Base-by-base conservation (phyloP, 2,113 vertebrate genomes). In the Hippocampus comes region DNA sequence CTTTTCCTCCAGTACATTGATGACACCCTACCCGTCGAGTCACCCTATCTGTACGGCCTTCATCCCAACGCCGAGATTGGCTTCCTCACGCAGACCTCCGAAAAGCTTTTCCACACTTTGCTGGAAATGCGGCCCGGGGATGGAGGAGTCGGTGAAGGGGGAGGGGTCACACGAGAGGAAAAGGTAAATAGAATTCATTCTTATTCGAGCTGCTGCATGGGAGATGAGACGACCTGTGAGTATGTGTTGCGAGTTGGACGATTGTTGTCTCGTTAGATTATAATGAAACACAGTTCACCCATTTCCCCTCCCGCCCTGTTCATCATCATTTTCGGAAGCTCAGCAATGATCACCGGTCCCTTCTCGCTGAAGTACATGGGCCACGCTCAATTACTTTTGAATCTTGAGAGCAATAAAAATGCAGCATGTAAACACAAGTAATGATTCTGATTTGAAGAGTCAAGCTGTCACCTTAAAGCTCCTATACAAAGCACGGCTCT, bases 41-140 rank as follows among this genome's bases (percentile, higher is more conserved):
- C 96, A 0, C 96, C 97, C 0, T 90, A 96, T 67, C 93, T 99
- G 9, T 99, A 98, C 0, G 95, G 97, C 38, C 96, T 99, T 43
- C 97, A 98, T 66, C 95, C 97, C 41, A 99, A 99, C 0, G 96
- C 97, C 0, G 96, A 99, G 92, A 96, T 98, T 2, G 95, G 95
- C 20, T 96, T 97, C 88, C 93, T 98, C 1, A 96, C 95, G 0
- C 95, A 96, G 84, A 95, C 93, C 1, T 98, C 97, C 0, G 96
- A 98, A 79, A 95, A 93, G 69, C 93, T 99, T 18, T 97, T 99
- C 86, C 93, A 75, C 42, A 91, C 91, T 0, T 67, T 99, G 78
- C 83, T 99, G 86, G 96, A 96, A 88, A 92, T 99, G 94, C 96
- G 97, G 89, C 95, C 96, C n/a, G 83, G 86, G 1, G 92, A 95